Evolutionary conservation across 2,113 vertebrate genomes (phyloP).

Genomic region (Aleadryas rufinucha): DNA sequence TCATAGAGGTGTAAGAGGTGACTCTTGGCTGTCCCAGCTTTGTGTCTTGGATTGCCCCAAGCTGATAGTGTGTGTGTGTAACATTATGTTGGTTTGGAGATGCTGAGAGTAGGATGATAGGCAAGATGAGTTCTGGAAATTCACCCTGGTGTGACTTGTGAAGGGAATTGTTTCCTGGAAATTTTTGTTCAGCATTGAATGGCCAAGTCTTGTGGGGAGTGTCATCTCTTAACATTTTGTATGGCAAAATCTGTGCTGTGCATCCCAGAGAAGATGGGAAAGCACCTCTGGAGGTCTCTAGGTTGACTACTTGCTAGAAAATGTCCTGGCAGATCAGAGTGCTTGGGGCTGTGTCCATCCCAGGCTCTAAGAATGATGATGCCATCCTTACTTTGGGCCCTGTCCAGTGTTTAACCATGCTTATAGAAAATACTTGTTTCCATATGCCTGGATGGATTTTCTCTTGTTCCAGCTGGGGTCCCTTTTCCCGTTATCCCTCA

Average conservation of each 20-base stretch:
- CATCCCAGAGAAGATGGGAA: not conserved
- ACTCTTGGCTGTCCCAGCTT: not conserved
- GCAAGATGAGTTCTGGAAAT: not conserved
- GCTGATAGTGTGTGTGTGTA: accelerated
- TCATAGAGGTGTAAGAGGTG: not conserved
- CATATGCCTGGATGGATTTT: not conserved
- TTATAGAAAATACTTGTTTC: not conserved
- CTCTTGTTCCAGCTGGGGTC: not conserved
- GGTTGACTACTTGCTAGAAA: not conserved
- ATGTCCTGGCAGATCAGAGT: not conserved
- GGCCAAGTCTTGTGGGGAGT: not conserved
- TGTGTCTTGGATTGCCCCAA: not conserved
- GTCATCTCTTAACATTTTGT: not conserved
- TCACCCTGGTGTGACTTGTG: not conserved
- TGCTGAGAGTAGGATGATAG: not conserved
- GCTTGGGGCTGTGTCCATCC: accelerated
- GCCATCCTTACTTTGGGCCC: not conserved
- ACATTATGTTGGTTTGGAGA: not conserved
- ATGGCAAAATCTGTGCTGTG: not conserved
- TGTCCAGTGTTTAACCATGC: accelerated
- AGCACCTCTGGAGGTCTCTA: not conserved
- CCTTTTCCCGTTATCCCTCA: not conserved
- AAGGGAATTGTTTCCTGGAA: not conserved
- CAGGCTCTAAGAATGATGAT: not conserved
- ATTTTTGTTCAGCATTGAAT: not conserved